Evolutionary conservation across 1,140 invertebrate genomes (phyloP).

Genomic region (Atta cephalotes): DNA sequence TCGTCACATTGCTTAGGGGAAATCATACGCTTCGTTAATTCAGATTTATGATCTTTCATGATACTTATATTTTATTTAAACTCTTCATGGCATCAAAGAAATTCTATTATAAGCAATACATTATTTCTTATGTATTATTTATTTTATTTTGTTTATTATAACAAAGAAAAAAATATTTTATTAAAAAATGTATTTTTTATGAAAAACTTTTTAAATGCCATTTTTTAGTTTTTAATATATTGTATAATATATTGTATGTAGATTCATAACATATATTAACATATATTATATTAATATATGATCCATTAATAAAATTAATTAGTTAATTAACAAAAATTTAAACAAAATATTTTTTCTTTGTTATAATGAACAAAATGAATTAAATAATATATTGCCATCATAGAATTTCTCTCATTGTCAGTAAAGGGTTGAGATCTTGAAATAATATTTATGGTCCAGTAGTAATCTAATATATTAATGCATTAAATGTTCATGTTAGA

Average conservation of each 20-base stretch:
- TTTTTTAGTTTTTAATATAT: background rate
- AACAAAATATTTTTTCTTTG: no score
- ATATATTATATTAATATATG: background rate
- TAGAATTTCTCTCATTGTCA: no score
- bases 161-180: background rate
- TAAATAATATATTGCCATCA: no score
- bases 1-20: constrained; percentile 1
- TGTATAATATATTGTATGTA: no score
- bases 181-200: background rate
- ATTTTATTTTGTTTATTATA: background rate
- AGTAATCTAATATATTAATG: constrained; percentile 1
- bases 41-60: background rate
- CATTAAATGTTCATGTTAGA: constrained; percentile 10
- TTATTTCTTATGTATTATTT: background rate
- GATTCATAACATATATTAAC: no score
- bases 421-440: no score
- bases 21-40: constrained; percentile 19
- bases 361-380: no score
- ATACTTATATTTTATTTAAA: background rate
- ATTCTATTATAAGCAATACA: background rate
- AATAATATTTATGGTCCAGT: no score
- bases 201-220: no score
- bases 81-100: background rate
- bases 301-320: no score
- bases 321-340: no score